Evolutionary conservation across 2,113 vertebrate genomes (phyloP), one percentile per base, ranked within the genome.

Genomic region (Cebidichthys violaceus): DNA sequence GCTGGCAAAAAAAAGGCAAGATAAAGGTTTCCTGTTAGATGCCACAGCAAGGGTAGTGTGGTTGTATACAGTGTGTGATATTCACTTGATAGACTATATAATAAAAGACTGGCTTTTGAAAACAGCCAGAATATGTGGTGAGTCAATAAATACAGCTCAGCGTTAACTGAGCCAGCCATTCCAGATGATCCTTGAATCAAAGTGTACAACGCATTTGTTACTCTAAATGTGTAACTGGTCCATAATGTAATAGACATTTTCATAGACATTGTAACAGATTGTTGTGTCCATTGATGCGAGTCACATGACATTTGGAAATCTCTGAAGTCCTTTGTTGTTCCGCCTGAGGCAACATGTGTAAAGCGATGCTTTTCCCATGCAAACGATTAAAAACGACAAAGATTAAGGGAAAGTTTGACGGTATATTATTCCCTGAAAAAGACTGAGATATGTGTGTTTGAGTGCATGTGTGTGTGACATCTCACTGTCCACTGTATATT

Each of bases 401-500:
- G 70, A 83, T 86, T 68, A 83, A 86, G 68, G 85, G 57, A 81
- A 82, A 75, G 66, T 81, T 79, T 83, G 82, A 91, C 87, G 91
- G n/a, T 75, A 82, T 86, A 55, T 91, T 89, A 81, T 93, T 94
- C 90, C 94, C 91, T 95, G 90, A 95, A 94, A 89, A 90, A 88
- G 85, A 83, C 91, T 84, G 79, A 84, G 59, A 71, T 86, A 67
- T 78, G 61, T 75, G 13, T 71, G 50, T 71, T 24, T 81, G 52
- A 65, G 57, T 45, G 61, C 24, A 45, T 77, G n/a, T 55, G 10
- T 64, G 13, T 79, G 47, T 73, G 65, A 54, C 24, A 2, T 81
- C 65, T 85, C 47, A 74, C 11, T 79, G 67, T 80, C 24, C 47
- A 77, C 41, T 82, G 68, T 77, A 71, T 73, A 73, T 64, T 67